A percentile compares a stretch with the other conserved stretches of the same genome.
phyloP scores from a whole-genome alignment of 2,113 vertebrate species.

The Genyomyrus donnyi region DNA sequence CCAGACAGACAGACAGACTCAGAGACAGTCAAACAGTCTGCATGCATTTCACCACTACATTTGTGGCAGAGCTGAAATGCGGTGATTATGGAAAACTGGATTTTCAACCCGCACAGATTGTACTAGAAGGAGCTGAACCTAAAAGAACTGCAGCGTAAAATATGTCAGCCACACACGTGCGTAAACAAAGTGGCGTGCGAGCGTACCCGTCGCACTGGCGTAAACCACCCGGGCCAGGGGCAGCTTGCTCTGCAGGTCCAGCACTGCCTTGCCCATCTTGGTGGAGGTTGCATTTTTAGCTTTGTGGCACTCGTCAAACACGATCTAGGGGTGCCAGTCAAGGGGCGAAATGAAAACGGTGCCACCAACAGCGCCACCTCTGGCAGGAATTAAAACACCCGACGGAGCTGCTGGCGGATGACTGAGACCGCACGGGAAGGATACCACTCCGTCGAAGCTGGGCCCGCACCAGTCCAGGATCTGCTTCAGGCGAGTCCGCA shows the following conservation, averaged over 20 bases:
- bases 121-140: neutral
- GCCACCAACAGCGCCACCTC: neutral
- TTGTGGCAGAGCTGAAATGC: neutral
- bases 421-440: conserved; percentile 47
- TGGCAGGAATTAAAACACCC: neutral
- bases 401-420: neutral
- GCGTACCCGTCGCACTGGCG: conserved; percentile 90
- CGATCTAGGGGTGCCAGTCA: conserved; percentile 72
- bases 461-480: conserved; percentile 93
- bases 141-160: neutral
- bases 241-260: conserved; percentile 92
- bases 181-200: neutral
- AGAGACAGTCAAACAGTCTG: neutral
- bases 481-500: conserved; percentile 84
- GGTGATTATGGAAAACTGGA: neutral
- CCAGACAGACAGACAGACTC: neutral
- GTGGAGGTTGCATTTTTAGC: conserved; percentile 96
- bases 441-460: conserved; percentile 94
- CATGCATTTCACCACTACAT: neutral
- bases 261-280: conserved; percentile 96
- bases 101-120: neutral
- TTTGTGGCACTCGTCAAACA: conserved; percentile 99
- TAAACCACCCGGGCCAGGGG: conserved; percentile 89
- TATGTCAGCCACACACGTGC: neutral
- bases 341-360: conserved; percentile 50